Evolutionary conservation across 1,140 invertebrate species (phyloP).

Genomic region (Dreissena rostriformis): DNA sequence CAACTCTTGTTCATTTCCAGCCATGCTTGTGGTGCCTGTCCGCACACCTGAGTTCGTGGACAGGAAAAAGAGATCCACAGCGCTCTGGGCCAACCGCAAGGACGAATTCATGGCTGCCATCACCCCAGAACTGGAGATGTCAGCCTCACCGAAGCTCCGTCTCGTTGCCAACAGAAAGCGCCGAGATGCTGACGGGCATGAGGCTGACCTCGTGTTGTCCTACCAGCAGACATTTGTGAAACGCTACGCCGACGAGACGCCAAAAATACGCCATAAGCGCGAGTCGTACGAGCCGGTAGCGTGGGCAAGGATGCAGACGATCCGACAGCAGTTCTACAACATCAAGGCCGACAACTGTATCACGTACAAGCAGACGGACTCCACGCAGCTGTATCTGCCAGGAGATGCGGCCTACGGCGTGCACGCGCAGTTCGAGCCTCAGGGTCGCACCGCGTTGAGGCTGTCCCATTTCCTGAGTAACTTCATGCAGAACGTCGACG

Average conservation of each 20-base stretch:
- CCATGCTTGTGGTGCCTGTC: slow-evolving; percentile 71
- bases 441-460: slow-evolving; percentile 95
- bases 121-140: slow-evolving; percentile 36
- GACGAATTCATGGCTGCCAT: slow-evolving; percentile 63
- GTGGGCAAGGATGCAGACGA: slow-evolving; percentile 69
- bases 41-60: slow-evolving; percentile 70
- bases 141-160: slow-evolving; percentile 49
- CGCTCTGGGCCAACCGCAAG: slow-evolving; percentile 36
- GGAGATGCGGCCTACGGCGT: slow-evolving; percentile 89
- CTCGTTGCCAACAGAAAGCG: slow-evolving; percentile 49
- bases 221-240: slow-evolving; percentile 58
- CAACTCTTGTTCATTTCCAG: slow-evolving; percentile 54
- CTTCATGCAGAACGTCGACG: slow-evolving; percentile 96
- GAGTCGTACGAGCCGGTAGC: slow-evolving; percentile 68
- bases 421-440: slow-evolving; percentile 81
- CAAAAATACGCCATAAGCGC: slow-evolving; percentile 66
- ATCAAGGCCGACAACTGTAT: slow-evolving; percentile 69
- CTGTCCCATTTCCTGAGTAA: slow-evolving; percentile 97
- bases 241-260: slow-evolving; percentile 50
- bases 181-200: slow-evolving; percentile 36
- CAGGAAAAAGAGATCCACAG: slow-evolving; percentile 65
- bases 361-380: slow-evolving; percentile 53
- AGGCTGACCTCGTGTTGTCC: slow-evolving; percentile 27
- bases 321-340: slow-evolving; percentile 70
- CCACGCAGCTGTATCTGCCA: slow-evolving; percentile 74